Evolutionary conservation across 2,797 vertebrate species (phyloP).

Genomic region (Platyrinchus mystaceus): DNA sequence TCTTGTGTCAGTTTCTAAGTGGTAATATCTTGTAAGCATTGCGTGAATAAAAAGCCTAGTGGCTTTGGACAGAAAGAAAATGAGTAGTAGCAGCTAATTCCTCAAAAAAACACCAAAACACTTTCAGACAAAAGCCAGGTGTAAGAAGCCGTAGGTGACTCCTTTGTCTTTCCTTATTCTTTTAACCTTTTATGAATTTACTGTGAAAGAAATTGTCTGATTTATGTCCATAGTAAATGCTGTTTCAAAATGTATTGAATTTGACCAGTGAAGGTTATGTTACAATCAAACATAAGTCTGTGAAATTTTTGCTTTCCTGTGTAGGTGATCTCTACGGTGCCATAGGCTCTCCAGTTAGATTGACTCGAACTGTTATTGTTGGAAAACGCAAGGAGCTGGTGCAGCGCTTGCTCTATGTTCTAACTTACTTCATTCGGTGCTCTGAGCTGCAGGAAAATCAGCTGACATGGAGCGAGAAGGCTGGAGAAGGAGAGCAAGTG

Average conservation of each 20-base stretch:
- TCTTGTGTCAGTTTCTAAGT: neutral
- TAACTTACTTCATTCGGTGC: constrained; percentile 89
- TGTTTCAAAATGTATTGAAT: neutral
- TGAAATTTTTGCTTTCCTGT: neutral
- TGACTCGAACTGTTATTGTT: constrained; percentile 84
- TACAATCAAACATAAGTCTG: neutral
- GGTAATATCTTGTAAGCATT: neutral
- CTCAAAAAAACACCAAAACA: neutral
- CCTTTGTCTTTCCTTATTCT: neutral
- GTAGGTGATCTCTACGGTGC: constrained; percentile 86
- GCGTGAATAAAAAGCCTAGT: neutral
- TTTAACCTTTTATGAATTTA: neutral
- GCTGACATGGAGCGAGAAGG: constrained; percentile 58
- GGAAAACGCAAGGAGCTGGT: constrained; percentile 85
- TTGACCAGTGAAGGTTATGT: neutral
- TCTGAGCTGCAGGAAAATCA: constrained; percentile 86
- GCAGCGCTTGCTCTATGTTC: constrained; percentile 83
- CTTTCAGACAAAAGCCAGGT: neutral
- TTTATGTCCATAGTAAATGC: neutral
- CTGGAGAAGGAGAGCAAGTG: constrained; percentile 65
- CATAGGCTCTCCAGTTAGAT: constrained; percentile 83
- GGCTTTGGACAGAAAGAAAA: neutral
- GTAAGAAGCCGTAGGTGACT: neutral
- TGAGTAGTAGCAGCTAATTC: neutral
- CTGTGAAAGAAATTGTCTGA: neutral